Evolutionary conservation across 2,888 invertebrate genomes (phyloP).

Genomic region (Ecdyonurus torrentis): DNA sequence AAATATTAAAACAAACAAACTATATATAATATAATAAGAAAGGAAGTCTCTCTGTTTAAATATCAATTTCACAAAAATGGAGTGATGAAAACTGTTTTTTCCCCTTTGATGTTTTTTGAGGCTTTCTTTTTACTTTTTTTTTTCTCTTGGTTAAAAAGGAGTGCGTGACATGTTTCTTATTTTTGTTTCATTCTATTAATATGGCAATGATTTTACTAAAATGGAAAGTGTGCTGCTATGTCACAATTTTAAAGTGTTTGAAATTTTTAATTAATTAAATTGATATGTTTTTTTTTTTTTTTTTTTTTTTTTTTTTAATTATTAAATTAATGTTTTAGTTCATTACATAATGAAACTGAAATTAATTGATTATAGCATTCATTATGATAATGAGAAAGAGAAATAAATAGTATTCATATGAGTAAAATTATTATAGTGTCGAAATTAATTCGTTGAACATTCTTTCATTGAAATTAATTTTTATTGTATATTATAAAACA

Average conservation of each 20-base stretch:
- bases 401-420: background rate
- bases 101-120: background rate
- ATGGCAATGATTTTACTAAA: background rate
- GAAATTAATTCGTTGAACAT: background rate
- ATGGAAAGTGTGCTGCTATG: background rate
- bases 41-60: background rate
- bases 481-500: background rate
- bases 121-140: background rate
- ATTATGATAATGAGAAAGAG: too few relatives aligned
- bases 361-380: too few relatives aligned
- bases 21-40: background rate
- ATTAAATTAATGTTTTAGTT: background rate
- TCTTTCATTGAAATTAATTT: slow-evolving; percentile 1
- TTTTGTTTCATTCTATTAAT: background rate
- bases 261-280: background rate
- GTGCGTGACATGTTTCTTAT: background rate
- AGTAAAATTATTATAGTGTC: background rate
- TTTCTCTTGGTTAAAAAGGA: too few relatives aligned
- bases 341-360: too few relatives aligned
- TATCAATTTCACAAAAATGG: too few relatives aligned
- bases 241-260: background rate
- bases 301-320: background rate
- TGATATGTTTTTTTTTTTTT: background rate
- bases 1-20: too few relatives aligned
- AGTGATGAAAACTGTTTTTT: too few relatives aligned